Evolutionary conservation across 1,140 invertebrate species (phyloP).

Genomic region (Phocides pigmalion): DNA sequence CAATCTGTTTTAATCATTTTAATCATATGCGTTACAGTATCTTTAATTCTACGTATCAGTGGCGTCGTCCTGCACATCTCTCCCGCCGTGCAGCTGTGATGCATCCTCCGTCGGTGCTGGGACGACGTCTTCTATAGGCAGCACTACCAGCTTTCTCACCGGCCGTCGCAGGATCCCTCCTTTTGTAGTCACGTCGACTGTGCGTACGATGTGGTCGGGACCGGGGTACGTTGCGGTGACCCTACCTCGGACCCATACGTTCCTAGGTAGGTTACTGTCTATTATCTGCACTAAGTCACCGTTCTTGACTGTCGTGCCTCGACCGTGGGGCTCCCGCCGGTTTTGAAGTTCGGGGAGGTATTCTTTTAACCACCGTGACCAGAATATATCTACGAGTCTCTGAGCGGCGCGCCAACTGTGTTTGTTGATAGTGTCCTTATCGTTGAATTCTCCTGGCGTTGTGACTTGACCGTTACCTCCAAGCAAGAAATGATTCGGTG

Average conservation of each 20-base stretch:
- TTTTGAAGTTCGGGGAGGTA: constrained; percentile 39
- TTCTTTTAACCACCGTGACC: constrained; percentile 45
- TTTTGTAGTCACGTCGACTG: not conserved
- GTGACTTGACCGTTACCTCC: constrained; percentile 40
- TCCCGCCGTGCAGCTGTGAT: not conserved
- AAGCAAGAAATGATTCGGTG: constrained; percentile 62
- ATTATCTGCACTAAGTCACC: constrained; percentile 19
- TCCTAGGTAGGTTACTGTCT: not conserved
- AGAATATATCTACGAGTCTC: constrained; percentile 45
- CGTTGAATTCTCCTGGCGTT: constrained; percentile 18
- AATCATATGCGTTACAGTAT: too few species aligned
- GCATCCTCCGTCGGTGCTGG: not conserved
- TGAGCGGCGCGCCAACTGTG: constrained; percentile 40
- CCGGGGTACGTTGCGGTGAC: not conserved
- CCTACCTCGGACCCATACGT: not conserved
- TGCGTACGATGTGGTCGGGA: not conserved
- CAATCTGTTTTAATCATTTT: too few species aligned
- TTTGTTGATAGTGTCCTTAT: constrained; percentile 21
- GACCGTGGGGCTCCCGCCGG: constrained; percentile 10
- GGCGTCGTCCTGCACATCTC: not conserved
- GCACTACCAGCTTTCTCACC: not conserved
- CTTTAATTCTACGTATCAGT: too few species aligned
- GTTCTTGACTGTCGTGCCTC: not conserved
- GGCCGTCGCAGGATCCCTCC: not conserved
- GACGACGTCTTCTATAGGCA: not conserved